Conservation (phyloP, 2,888 invertebrate species). For the Acleris holmiana region DNA sequence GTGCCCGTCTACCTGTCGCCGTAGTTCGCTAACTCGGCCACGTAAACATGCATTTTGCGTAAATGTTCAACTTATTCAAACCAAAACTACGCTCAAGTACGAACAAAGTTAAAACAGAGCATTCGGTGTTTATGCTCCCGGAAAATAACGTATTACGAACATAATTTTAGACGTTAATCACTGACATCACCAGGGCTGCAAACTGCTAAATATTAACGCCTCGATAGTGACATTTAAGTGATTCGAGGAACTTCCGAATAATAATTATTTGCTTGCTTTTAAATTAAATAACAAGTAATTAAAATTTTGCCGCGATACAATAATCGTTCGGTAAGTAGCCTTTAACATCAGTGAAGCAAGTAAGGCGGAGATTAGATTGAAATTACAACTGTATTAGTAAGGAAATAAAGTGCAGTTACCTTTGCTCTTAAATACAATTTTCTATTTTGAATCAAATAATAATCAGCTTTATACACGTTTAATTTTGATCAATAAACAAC, state of each 20-base stretch:
- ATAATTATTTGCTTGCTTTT: slow-evolving; percentile 1
- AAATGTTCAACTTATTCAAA: slow-evolving; percentile 40
- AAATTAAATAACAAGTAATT: background rate
- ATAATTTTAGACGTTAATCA: slow-evolving; percentile 11
- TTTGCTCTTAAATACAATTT: too few species aligned
- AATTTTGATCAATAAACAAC: too few species aligned
- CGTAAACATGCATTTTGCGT: slow-evolving; percentile 56
- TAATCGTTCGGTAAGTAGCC: background rate
- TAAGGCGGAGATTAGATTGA: too few species aligned
- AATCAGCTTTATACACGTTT: too few species aligned
- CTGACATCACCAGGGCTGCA: background rate
- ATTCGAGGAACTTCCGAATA: background rate
- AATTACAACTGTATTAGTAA: too few species aligned
- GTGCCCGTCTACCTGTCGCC: slow-evolving; percentile 49
- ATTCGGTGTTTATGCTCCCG: background rate
- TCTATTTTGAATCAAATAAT: too few species aligned
- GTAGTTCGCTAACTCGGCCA: slow-evolving; percentile 58
- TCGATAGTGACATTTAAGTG: background rate
- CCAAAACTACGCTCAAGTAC: slow-evolving; percentile 9
- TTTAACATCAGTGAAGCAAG: too few species aligned
- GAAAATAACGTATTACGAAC: slow-evolving; percentile 5
- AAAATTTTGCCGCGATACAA: background rate
- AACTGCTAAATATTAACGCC: too few species aligned
- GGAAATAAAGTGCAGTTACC: too few species aligned
- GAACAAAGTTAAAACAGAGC: slow-evolving; percentile 1